Evolutionary conservation across 2,888 invertebrate genomes (phyloP), one percentile per base, ranked within the genome.

Genomic region (Panorpa germanica): DNA sequence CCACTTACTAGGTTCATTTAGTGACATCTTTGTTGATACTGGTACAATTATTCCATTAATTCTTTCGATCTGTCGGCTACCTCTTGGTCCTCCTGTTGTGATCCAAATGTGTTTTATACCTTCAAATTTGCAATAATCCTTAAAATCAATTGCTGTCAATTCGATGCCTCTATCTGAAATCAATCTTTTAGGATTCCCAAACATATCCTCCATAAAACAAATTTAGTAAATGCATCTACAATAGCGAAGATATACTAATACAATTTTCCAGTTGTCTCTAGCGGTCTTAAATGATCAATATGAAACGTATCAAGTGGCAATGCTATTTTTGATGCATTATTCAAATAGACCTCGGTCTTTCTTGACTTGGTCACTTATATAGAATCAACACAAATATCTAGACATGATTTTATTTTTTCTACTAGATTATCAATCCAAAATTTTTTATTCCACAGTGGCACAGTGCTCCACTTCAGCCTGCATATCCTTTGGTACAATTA

Each of bases 231-330:
- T 3, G 32, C 41, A 27, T 50, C 49, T 4, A 47, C 34, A 1
- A 48, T 37, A 2, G 36, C 43, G 5, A 49, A 40, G 9, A 48
- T 35, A 31, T 47, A 35, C 15, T 39, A 37, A 29, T 45, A 45
- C 11, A 36, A 35, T 30, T 47, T 47, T 10, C 38, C 35, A 3
- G 45, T 47, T 11, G 40, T 32, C 3, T 35, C 30, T 32, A 50
- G 34, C 6, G 47, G 49, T 13, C 47, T 46, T 12, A 48, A 28
- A 35, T 48, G 43, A 33, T 49, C 48, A 4, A 44, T 30, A 31
- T 49, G 49, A 19, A 41, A 42, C 1, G 44, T 45, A 12, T 42
- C 26, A 6, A 47, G 32, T 7, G 46, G 48, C 3, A 18, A 15
- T 6, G 39, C 40, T 8, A 41, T 44, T 35, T 49, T 49, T 3